Evolutionary conservation across 2,888 invertebrate genomes (phyloP).

Genomic region (Lasioglossum marginatum): DNA sequence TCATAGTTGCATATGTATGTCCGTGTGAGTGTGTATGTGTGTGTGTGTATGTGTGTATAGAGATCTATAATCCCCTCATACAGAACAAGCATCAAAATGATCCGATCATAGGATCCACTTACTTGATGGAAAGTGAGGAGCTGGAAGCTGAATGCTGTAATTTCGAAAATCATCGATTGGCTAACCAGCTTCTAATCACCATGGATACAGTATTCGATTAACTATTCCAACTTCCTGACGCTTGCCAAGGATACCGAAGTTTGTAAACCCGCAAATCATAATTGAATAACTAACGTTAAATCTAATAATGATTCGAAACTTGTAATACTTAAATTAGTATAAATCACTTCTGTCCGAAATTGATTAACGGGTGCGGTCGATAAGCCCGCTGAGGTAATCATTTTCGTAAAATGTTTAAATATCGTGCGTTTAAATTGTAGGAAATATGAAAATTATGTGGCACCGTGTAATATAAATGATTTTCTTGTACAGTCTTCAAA

Average conservation of each 20-base stretch:
- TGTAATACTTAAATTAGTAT: background rate
- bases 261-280: background rate
- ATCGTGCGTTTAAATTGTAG: background rate
- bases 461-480: too few relatives aligned
- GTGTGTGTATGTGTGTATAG: too few relatives aligned
- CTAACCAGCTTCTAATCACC: background rate
- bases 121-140: background rate
- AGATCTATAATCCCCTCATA: background rate
- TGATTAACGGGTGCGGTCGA: background rate
- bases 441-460: too few relatives aligned
- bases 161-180: background rate
- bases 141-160: background rate
- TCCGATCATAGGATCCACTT: background rate
- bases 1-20: background rate
- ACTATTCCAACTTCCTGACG: background rate
- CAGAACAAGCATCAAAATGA: background rate
- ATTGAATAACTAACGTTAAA: background rate
- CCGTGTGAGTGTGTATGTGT: too few relatives aligned
- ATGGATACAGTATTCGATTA: background rate
- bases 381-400: background rate
- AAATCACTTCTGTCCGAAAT: background rate
- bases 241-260: background rate
- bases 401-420: background rate
- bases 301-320: background rate
- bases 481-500: too few relatives aligned